Conservation (phyloP, 2,797 vertebrate genomes). For the Bradypodion pumilum region DNA sequence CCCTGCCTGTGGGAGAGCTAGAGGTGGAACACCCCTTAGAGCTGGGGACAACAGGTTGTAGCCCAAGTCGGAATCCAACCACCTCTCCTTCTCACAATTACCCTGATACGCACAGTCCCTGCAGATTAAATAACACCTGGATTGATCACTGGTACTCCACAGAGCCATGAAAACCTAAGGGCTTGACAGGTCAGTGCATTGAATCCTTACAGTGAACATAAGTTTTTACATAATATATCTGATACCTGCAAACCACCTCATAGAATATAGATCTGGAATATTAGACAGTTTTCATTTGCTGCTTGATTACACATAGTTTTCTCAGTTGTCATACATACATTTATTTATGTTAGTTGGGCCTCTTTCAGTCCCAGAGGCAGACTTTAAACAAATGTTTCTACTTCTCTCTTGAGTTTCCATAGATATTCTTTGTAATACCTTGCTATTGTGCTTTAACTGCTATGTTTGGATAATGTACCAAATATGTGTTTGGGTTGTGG, state of each 20-base stretch:
- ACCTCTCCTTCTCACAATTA: too few relatives aligned
- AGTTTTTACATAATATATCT: not conserved
- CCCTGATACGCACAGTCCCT: not conserved
- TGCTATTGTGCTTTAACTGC: not conserved
- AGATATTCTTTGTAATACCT: not conserved
- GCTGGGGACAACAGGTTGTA: too few relatives aligned
- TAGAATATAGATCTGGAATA: not conserved
- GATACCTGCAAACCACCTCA: not conserved
- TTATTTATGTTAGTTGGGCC: not conserved
- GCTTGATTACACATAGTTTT: accelerated
- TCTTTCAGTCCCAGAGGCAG: not conserved
- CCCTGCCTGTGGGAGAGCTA: too few relatives aligned
- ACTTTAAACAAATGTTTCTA: not conserved
- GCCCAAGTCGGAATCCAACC: too few relatives aligned
- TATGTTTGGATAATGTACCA: not conserved
- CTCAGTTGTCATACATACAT: accelerated
- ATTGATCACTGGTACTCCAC: not conserved
- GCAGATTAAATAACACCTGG: not conserved
- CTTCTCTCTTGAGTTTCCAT: not conserved
- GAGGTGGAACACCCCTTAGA: too few relatives aligned
- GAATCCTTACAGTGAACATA: not conserved
- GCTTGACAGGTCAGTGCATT: not conserved
- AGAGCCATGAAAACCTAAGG: not conserved
- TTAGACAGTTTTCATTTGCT: not conserved
- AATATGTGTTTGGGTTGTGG: not conserved